phyloP scores from a whole-genome alignment of 1,140 invertebrate species.

The Trichonephila clavata region DNA sequence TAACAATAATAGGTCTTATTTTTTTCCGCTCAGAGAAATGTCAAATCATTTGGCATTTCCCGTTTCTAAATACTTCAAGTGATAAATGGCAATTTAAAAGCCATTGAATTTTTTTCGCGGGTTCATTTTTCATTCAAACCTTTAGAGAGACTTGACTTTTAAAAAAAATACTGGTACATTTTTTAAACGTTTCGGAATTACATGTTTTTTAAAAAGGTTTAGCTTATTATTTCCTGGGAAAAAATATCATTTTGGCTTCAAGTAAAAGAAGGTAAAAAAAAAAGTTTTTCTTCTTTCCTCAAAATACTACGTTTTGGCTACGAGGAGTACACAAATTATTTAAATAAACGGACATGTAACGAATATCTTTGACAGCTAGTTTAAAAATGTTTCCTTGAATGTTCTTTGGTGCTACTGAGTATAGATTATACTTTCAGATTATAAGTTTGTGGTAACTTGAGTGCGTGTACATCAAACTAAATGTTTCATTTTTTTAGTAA shows the following conservation, averaged over 20 bases:
- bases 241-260: not conserved
- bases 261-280: not conserved
- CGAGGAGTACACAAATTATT: not conserved
- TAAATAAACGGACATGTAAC: not conserved
- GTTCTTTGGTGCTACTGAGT: not conserved
- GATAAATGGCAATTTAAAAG: not conserved
- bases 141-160: not conserved
- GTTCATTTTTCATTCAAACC: not conserved
- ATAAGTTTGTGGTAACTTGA: too few relatives aligned
- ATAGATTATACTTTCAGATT: not conserved
- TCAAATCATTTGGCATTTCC: not conserved
- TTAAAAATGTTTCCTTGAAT: not conserved
- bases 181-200: constrained; percentile 1
- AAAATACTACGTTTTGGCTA: not conserved
- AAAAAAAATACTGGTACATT: not conserved
- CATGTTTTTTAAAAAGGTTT: constrained; percentile 17
- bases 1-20: not conserved
- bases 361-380: not conserved
- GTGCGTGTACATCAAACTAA: too few relatives aligned
- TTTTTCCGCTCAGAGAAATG: not conserved
- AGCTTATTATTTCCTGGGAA: constrained; percentile 40
- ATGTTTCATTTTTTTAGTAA: too few relatives aligned
- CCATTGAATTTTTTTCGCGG: not conserved
- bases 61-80: not conserved
- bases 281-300: not conserved